Conservation (phyloP, 2,797 vertebrate species). For the Adrianichthys oophorus region DNA sequence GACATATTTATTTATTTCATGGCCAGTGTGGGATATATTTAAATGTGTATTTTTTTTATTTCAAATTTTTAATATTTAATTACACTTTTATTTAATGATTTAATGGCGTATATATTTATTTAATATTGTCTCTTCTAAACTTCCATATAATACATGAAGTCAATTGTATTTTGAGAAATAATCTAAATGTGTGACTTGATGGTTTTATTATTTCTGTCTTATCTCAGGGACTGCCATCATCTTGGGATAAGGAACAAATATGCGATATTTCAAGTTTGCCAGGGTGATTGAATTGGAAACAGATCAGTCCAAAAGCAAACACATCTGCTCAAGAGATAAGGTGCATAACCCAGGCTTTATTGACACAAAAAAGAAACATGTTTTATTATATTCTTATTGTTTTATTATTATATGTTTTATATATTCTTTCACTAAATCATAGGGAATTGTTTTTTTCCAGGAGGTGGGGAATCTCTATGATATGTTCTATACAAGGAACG, state of each 20-base stretch:
- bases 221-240: conserved; percentile 89
- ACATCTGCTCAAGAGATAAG: conserved; percentile 93
- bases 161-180: background rate
- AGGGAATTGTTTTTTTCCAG: conserved; percentile 64
- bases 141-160: background rate
- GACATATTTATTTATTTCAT: too few species aligned
- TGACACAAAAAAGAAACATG: background rate
- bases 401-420: too few species aligned
- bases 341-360: conserved; percentile 58
- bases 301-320: conserved; percentile 64
- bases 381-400: too few species aligned
- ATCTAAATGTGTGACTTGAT: background rate
- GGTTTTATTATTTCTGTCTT: background rate
- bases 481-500: conserved; percentile 92
- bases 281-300: conserved; percentile 84
- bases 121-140: background rate
- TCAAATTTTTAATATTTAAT: too few species aligned
- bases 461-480: conserved; percentile 93
- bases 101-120: too few species aligned
- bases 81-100: too few species aligned
- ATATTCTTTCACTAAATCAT: conserved; percentile 1
- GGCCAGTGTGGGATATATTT: too few species aligned
- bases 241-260: conserved; percentile 94
- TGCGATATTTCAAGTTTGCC: conserved; percentile 87
- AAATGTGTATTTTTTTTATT: too few species aligned